Base-by-base conservation (phyloP, 2,797 vertebrate genomes). In the Artibeus jamaicensis region DNA sequence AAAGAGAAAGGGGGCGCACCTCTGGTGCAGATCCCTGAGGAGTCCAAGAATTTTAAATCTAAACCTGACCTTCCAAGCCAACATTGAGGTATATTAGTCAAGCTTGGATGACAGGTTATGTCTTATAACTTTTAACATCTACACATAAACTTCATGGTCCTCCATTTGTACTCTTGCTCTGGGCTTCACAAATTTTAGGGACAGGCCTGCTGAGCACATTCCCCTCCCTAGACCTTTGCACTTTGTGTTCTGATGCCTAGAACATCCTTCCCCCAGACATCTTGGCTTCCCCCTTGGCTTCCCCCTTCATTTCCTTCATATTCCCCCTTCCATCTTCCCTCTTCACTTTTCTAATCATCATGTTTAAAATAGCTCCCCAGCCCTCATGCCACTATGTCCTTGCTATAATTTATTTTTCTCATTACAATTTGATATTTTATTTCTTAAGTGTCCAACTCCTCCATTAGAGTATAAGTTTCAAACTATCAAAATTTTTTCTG, bases 381-480 rank as follows among this genome's bases (percentile, higher is more conserved):
- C 8, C 34, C 53, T 81, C 48, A 65, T 81, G 71, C 39, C 55
- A 81, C 89, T 91, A 26, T 71, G n/a, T 26, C 24, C 26, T 90
- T 82, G 16, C 53, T 78, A 15, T 46, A 42, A 74, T 90, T 89
- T 77, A 48, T 92, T 91, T 94, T 73, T 93, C 67, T 34, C 73
- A 65, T 89, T 90, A 86, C 16, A 42, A 62, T 44, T 78, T 79
- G 3, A 42, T 95, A 85, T 59, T 94, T 89, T 83, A 71, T 91
- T 87, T 79, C 68, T 50, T 67, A 62, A 62, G n/a, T 91, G 50
- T 32, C 37, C 71, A 8, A 77, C 81, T 95, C 29, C 57, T 85
- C 50, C 32, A 77, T 89, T 89, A 70, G 55, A 92, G 11, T 59
- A 73, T 67, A 89, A 92, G 92, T 93, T 94, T 50, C 70, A 96